Conservation (phyloP, 2,888 invertebrate genomes). For the Drosophila nigritarsus region DNA sequence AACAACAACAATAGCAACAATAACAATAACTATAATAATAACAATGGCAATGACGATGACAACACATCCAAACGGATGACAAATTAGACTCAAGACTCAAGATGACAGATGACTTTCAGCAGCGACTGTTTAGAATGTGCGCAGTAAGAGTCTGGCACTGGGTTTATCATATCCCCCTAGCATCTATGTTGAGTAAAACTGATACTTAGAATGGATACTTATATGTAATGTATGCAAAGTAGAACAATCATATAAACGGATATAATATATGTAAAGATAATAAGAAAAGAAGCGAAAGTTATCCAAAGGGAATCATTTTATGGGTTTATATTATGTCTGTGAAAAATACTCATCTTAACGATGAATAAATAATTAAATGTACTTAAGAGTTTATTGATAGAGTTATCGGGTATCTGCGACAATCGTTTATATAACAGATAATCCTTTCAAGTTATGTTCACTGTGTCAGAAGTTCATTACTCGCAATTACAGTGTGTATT, state of each 20-base stretch:
- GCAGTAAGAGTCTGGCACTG: constrained; percentile 18
- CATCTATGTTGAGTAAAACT: constrained; percentile 11
- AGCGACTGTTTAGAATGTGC: constrained; percentile 5
- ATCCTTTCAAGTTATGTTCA: background rate
- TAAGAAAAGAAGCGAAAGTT: background rate
- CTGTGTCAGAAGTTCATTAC: background rate
- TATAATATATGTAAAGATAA: background rate
- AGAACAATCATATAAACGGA: background rate
- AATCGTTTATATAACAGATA: background rate
- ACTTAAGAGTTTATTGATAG: background rate
- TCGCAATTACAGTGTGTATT: background rate
- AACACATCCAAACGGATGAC: constrained; percentile 30
- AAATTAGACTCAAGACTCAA: constrained; percentile 35
- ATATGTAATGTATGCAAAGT: background rate
- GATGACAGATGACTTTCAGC: constrained; percentile 25
- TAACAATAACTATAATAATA: constrained; percentile 34
- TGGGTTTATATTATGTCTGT: background rate
- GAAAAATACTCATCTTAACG: background rate
- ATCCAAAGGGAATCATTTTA: background rate
- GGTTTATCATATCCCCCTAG: constrained; percentile 7
- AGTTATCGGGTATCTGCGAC: background rate
- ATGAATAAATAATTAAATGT: background rate
- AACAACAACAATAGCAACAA: constrained; percentile 14
- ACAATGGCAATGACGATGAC: constrained; percentile 34
- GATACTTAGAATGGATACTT: background rate